Base-by-base conservation (phyloP, 2,888 invertebrate species). In the Sinopyrophorus schimmeli region DNA sequence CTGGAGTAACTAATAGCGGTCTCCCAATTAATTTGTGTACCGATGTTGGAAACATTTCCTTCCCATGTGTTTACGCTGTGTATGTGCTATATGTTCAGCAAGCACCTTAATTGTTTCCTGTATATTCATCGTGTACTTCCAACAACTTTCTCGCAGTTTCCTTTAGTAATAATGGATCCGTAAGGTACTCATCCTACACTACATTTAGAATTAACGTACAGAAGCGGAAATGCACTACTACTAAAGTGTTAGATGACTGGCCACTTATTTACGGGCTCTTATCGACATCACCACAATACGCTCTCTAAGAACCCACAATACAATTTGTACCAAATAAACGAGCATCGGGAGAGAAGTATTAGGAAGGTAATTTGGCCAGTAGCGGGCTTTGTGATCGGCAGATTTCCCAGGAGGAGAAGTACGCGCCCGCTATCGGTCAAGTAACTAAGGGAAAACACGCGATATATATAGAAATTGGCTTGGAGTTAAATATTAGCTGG, bases 251-350 rank as follows among this genome's bases (percentile, higher is more conserved):
- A 37, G 52, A 47, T 42, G 52, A 38, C 26, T 38, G 39, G 46
- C 53, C 52, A 53, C 55, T 55, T 54, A 52, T 47, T 47, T 52
- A 46, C 35, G 43, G 34, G 49, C 39, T 51, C 54, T 55, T 57
- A 55, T 55, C 57, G 55, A 56, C 48, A 50, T 44, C 47, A 32
- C 41, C 49, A 52, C 53, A 53, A 47, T 53, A 47, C 54, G 37
- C 42, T 46, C 54, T 52, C 58, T 59, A 61, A 61, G 58, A 61
- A 53, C 51, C 57, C 58, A 55, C 66, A 63, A 66, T 67, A 66
- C 67, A 68, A 68, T 69, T 69, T 66, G 66, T 64, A 64, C 63
- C 62, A 66, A 68, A 68, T 69, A 70, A 69, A 68, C 66, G 67
- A 66, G 59, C 65, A 53, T 56, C 60, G 55, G 59, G 61, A 59